Base-by-base conservation (phyloP, 2,113 vertebrate species). In the Apus apus region DNA sequence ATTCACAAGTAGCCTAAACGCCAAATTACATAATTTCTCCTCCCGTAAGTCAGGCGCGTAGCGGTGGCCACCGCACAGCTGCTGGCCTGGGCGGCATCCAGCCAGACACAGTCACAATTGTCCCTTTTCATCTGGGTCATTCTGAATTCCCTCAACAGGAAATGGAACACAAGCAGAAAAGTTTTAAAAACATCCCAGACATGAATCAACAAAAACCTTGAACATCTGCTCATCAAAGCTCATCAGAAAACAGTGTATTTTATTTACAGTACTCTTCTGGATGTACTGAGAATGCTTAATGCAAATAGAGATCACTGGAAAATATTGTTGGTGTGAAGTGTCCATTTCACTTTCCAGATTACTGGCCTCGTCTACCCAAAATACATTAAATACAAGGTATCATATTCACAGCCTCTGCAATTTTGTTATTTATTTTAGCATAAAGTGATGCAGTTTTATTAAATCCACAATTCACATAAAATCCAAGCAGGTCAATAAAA, bases 181-280 rank as follows among this genome's bases (percentile, higher is more conserved):
- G 92, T 95, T 97, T 97, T 94, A 94, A 87, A 97, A 97, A 97
- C 97, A 96, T 96, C 91, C 89, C 94, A 98, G 97, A 97, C 97
- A 97, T 97, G 97, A 97, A 96, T 97, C 97, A 96, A 97, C 97
- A 97, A 97, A 97, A 97, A 19, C 84, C 68, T 75, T 6, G 26
- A 97, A 95, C 98, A 98, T 98, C 98, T 98, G 98, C 97, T 98
- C 97, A 80, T 98, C 96, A 97, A 96, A 97, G 96, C 96, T 97
- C 72, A n/a, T 92, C 79, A 96, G 93, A 98, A 95, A 97, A 89
- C 93, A 97, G 89, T 94, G 95, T 96, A 94, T 95, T 97, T 97
- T 94, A 95, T 93, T 97, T 97, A 96, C 96, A 96, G 94, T 84
- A 84, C 96, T 96, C 90, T 91, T 94, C 51, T 93, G 95, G 66